Evolutionary conservation across 2,888 invertebrate genomes (phyloP).

Genomic region (Conops quadrifasciatus): DNA sequence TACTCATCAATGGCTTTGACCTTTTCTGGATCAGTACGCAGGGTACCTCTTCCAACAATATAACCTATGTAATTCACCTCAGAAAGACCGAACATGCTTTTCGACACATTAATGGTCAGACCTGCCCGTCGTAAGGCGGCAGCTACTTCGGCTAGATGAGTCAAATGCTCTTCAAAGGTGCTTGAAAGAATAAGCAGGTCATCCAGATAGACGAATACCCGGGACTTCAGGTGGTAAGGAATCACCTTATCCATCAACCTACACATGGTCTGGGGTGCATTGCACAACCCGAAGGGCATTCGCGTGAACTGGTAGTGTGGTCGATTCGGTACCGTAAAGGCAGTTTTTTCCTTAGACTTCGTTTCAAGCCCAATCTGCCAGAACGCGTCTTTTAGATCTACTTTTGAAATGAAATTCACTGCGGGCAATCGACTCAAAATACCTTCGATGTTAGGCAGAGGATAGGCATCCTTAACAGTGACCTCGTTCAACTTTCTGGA

Average conservation of each 20-base stretch:
- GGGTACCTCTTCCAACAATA: neutral
- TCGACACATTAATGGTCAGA: constrained; percentile 23
- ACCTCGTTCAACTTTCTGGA: neutral
- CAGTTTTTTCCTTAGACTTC: constrained; percentile 17
- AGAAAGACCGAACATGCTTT: constrained; percentile 6
- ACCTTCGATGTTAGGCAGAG: constrained; percentile 8
- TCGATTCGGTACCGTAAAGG: constrained; percentile 16
- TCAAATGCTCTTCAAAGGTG: constrained; percentile 14
- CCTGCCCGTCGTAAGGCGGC: constrained; percentile 1
- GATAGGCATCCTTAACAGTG: constrained; percentile 9
- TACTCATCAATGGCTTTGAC: constrained; percentile 13
- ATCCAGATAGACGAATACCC: constrained; percentile 28
- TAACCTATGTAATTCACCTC: constrained; percentile 17
- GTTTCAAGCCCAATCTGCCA: constrained; percentile 14
- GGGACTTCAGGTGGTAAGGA: neutral
- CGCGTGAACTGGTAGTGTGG: constrained; percentile 9
- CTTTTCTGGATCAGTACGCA: constrained; percentile 25
- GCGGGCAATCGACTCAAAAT: constrained; percentile 12
- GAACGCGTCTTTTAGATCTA: constrained; percentile 26
- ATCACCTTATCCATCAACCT: constrained; percentile 5
- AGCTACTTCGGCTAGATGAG: constrained; percentile 6
- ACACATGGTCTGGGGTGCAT: constrained; percentile 23
- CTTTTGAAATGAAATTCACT: constrained; percentile 10
- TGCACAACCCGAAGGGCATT: constrained; percentile 27
- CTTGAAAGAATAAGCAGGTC: constrained; percentile 8